These are phyloP conservation scores for Microcebus tavaratra DNA, from an alignment of 2,113 vertebrate genomes.

Conservation along the genomic window DNA sequence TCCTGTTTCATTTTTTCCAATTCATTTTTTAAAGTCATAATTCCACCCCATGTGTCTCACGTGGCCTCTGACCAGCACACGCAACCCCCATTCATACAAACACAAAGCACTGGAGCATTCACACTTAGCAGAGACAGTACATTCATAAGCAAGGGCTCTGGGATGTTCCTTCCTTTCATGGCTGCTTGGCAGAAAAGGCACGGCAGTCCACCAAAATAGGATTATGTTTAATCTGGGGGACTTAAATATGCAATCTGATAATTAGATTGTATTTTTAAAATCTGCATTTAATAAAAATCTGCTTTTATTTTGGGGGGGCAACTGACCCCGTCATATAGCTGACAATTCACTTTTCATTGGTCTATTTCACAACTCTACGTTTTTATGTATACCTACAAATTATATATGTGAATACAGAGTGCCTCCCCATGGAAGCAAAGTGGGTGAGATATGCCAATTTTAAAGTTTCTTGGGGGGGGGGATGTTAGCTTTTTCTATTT, in stretches of 20 bases:
- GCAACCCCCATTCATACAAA: slow-evolving; percentile 89
- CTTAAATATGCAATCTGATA: slow-evolving; percentile 70
- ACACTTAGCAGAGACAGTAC: slow-evolving; percentile 83
- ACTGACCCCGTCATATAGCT: neutral
- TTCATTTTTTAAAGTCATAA: slow-evolving; percentile 79
- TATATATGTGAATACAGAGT: neutral
- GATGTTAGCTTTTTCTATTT: neutral
- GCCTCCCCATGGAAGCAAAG: neutral
- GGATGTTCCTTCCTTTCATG: slow-evolving; percentile 65
- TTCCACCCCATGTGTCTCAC: slow-evolving; percentile 85
- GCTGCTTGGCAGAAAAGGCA: slow-evolving; percentile 81
- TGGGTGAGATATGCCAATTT: neutral
- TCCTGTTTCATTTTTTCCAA: slow-evolving; percentile 76
- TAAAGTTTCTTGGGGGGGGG: neutral
- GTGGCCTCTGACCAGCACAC: slow-evolving; percentile 87
- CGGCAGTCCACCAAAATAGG: slow-evolving; percentile 75
- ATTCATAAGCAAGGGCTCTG: slow-evolving; percentile 84
- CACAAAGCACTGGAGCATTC: slow-evolving; percentile 81
- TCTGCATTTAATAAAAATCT: slow-evolving; percentile 26
- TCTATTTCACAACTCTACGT: neutral
- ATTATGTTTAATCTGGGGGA: slow-evolving; percentile 59
- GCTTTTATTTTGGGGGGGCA: neutral
- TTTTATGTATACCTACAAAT: neutral
- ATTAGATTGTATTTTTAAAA: slow-evolving; percentile 26
- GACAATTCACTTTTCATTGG: neutral